Conservation (phyloP, 2,888 invertebrate species). For the Timema cristinae region DNA sequence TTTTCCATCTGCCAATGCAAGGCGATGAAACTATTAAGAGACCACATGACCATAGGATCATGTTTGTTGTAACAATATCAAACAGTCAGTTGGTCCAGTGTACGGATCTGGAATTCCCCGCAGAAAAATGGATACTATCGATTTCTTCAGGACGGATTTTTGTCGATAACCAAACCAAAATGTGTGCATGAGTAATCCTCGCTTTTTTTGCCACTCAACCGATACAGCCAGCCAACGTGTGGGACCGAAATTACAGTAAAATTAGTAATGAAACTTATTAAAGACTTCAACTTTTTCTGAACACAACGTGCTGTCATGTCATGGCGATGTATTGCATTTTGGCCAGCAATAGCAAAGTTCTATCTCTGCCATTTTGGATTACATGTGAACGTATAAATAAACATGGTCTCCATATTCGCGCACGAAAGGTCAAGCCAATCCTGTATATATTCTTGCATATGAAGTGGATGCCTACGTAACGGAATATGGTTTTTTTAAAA, state of each 20-base stretch:
- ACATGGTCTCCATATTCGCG: constrained; percentile 18
- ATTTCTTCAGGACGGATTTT: constrained; percentile 34
- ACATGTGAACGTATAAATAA: constrained; percentile 37
- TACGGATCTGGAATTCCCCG: constrained; percentile 40
- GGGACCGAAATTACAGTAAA: constrained; percentile 33
- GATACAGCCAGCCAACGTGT: constrained; percentile 34
- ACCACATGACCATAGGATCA: too few species aligned
- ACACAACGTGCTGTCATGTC: constrained; percentile 36
- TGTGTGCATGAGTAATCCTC: background rate
- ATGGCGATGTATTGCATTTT: constrained; percentile 31
- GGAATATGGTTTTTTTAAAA: too few species aligned
- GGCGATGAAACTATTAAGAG: too few species aligned
- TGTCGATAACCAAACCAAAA: constrained; percentile 34
- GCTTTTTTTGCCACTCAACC: constrained; percentile 39
- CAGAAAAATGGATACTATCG: constrained; percentile 41
- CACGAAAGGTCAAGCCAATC: constrained; percentile 8
- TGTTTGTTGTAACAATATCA: constrained; percentile 32
- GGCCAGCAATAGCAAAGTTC: constrained; percentile 31
- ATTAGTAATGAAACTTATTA: constrained; percentile 33
- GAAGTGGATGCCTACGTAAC: constrained; percentile 4
- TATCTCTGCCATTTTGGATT: constrained; percentile 41
- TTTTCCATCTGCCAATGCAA: too few species aligned
- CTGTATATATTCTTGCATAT: constrained; percentile 17
- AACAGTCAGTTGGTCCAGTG: background rate
- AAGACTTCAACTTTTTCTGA: constrained; percentile 20